These are phyloP conservation scores for Amblyopsis hoosieri DNA, from an alignment of 2,797 vertebrate species.

Conservation along the genomic window DNA sequence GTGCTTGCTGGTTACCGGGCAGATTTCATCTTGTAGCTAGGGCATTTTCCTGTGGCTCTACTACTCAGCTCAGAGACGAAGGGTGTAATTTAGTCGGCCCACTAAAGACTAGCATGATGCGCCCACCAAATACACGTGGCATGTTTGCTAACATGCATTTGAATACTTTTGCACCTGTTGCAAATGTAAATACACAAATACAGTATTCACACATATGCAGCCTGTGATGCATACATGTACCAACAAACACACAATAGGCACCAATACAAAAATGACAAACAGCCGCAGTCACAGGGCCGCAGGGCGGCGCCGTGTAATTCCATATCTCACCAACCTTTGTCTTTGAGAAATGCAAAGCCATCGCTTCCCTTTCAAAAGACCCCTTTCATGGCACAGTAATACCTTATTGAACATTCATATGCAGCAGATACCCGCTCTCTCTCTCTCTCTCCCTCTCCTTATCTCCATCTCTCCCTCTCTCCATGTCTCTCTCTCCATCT, in stretches of 20 bases:
- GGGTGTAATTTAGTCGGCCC: conserved; percentile 1
- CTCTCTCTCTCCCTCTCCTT: background rate
- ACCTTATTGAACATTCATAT: conserved; percentile 68
- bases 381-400: conserved; percentile 52
- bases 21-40: conserved; percentile 51
- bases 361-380: conserved; percentile 38
- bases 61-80: conserved; percentile 3
- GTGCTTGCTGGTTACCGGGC: conserved; percentile 64
- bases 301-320: conserved; percentile 6
- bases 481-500: background rate
- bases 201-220: conserved; percentile 12
- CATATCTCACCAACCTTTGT: conserved; percentile 27
- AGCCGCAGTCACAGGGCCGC: background rate
- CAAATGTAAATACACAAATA: background rate
- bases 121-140: conserved; percentile 13
- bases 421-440: conserved; percentile 25
- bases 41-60: background rate
- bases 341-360: conserved; percentile 33
- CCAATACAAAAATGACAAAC: background rate
- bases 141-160: conserved; percentile 1
- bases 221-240: background rate
- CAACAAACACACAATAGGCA: conserved; percentile 5
- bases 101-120: background rate
- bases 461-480: background rate
- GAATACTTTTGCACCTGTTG: no score